These are phyloP conservation scores for Zaprionus ornatus DNA, from an alignment of 1,140 invertebrate genomes.

Conservation along the genomic window DNA sequence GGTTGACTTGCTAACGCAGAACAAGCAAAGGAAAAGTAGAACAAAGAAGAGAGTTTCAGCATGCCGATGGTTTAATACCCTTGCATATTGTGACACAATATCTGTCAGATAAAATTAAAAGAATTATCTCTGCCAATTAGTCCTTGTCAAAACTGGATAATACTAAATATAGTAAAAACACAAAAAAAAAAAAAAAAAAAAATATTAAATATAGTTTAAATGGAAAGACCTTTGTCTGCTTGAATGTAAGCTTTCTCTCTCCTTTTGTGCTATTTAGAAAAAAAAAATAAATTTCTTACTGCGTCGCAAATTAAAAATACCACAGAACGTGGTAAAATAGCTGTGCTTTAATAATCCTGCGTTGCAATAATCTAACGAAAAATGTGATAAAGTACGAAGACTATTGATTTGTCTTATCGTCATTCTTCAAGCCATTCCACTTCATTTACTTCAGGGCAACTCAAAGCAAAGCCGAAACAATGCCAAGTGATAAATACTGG, in stretches of 20 bases:
- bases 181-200: neutral
- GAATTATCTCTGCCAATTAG: too few relatives aligned
- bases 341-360: constrained; percentile 4
- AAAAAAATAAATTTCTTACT: constrained; percentile 32
- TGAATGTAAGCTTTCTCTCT: too few relatives aligned
- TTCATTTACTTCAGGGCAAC: constrained; percentile 59
- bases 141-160: too few relatives aligned
- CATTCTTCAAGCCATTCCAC: constrained; percentile 70
- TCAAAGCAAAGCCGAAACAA: constrained; percentile 41
- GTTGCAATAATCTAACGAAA: constrained; percentile 4
- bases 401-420: constrained; percentile 71
- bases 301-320: constrained; percentile 14
- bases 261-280: constrained; percentile 23
- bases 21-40: neutral
- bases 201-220: too few relatives aligned
- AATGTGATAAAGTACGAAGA: constrained; percentile 23
- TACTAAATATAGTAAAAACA: too few relatives aligned
- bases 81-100: too few relatives aligned
- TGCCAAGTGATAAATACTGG: constrained; percentile 44
- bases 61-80: too few relatives aligned
- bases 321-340: constrained; percentile 7
- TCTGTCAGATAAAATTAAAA: too few relatives aligned
- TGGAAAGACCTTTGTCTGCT: constrained; percentile 29
- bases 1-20: neutral
- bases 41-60: too few relatives aligned